Base-by-base conservation (phyloP, 2,888 invertebrate species). In the Isotomurus palustris region DNA sequence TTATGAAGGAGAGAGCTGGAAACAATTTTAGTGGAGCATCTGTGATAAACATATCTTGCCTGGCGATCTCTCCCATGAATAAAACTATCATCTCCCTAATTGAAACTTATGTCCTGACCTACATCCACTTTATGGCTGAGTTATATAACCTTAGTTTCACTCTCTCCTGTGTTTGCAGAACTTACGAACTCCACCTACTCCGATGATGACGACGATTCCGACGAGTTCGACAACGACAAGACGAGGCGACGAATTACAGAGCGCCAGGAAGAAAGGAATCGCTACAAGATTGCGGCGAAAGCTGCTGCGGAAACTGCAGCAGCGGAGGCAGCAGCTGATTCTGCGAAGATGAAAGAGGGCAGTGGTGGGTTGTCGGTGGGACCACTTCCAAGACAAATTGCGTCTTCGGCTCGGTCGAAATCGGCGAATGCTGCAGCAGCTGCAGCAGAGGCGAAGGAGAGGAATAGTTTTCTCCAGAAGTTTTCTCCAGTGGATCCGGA, bases 141-240 rank as follows among this genome's bases (percentile, higher is more conserved):
- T 40, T 40, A 17, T 40, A 52, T 28, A 24, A 17, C 25, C n/a
- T 40, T 41, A 12, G 10, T 47, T 45, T 35, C 28, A 43, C 35
- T 49, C 8, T 52, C 29, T 25, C 28, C 10, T 51, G 36, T 51
- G 40, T 36, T 54, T 59, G 8, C 56, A 69, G 69, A 66, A 53
- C 27, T 64, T 45, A 61, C 53, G 27, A 69, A 69, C 61, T 50
- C 64, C 24, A 66, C 66, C 3, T 53, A 58, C 41, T 52, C 62
- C 1, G 68, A 66, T 44, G 67, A 68, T 52, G 63, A 63, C 53
- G 67, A 67, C 25, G 69, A 69, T 47, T 64, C 65, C 43, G 63
- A 59, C 44, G 58, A 61, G 47, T 53, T 28, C 22, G 47, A 47
- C 17, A 12, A 12, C 4, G 49, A 49, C 21, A 43, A 19, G 21